Base-by-base conservation (phyloP, 2,797 vertebrate genomes). In the Dipus sagitta region DNA sequence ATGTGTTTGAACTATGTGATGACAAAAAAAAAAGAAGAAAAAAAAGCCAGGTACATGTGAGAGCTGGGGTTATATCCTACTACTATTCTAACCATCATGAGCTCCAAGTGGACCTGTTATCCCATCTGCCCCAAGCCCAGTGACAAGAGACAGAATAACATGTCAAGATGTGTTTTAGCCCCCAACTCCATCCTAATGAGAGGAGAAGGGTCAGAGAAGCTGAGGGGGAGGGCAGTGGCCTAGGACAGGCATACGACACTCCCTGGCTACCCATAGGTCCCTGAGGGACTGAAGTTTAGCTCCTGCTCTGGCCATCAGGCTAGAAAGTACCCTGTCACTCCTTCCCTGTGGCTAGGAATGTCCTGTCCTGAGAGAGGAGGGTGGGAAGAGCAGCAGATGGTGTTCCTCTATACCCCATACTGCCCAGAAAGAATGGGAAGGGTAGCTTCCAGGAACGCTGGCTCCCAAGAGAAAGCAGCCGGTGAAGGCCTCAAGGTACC, bases 261-360 rank as follows among this genome's bases (percentile, higher is more conserved):
- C 47, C 28, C 77, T 64, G 54, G 28, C 65, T 91, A 60, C 91
- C 72, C 23, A 54, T 0, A 86, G 38, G 52, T 87, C 67, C 58
- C 42, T 32, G 21, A 85, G 64, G 24, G 78, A 34, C 81, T n/a
- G 67, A 81, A 2, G 62, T 28, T 88, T 13, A 47, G 81, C 62
- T 89, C 70, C 68, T 11, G 12, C 42, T 75, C 93, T 84, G 76
- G n/a, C 83, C 24, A 8, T 65, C 26, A 2, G 30, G 64, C 70
- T 81, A 70, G 54, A 93, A 94, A 21, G 24, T 28, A 58, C 79
- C 75, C 62, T 89, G 91, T 58, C 67, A 96, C 54, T 32, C 76
- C 74, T 58, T 80, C 14, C 75, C 32, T 54, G n/a, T 28, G 47
- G 75, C 71, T 62, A 94, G 86, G 64, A 86, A 70, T 30, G 34